Percentiles rank a stretch among this genome's conserved stretches.
phyloP scores from a whole-genome alignment of 1,140 invertebrate genomes.

The Spodoptera frugiperda region DNA sequence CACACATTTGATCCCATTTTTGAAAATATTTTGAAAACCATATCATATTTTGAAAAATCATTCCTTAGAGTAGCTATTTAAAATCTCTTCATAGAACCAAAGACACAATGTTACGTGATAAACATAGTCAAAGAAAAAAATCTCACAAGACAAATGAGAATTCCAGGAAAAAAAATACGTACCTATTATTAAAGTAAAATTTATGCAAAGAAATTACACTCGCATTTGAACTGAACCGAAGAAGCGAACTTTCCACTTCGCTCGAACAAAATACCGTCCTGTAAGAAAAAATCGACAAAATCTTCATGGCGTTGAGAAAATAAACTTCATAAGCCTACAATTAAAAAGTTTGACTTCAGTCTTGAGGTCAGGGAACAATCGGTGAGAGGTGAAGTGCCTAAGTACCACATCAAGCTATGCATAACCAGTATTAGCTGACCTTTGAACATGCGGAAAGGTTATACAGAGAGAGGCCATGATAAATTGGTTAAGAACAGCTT shows the following conservation, averaged over 20 bases:
- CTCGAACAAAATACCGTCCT: background rate
- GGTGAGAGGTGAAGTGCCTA: background rate
- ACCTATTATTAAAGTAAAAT: no score
- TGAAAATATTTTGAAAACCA: no score
- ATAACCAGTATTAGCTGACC: no score
- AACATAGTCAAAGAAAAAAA: no score
- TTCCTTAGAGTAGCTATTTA: no score
- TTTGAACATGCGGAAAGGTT: no score
- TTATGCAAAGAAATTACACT: background rate
- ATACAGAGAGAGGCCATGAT: no score
- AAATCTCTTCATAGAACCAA: no score
- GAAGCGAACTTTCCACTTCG: slow-evolving; percentile 22
- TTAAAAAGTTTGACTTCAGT: slow-evolving; percentile 27
- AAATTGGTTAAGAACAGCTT: no score
- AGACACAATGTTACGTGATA: background rate
- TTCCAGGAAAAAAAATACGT: slow-evolving; percentile 1
- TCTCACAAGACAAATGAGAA: background rate
- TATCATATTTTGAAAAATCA: no score
- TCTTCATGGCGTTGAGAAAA: slow-evolving; percentile 1
- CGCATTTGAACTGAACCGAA: background rate
- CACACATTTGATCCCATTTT: no score
- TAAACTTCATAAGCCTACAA: slow-evolving; percentile 21
- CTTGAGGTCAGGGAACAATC: slow-evolving; percentile 18
- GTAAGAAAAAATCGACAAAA: slow-evolving; percentile 3
- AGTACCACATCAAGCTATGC: no score